Base-by-base conservation (phyloP, 1,140 invertebrate genomes). In the Bombus pyrosoma region DNA sequence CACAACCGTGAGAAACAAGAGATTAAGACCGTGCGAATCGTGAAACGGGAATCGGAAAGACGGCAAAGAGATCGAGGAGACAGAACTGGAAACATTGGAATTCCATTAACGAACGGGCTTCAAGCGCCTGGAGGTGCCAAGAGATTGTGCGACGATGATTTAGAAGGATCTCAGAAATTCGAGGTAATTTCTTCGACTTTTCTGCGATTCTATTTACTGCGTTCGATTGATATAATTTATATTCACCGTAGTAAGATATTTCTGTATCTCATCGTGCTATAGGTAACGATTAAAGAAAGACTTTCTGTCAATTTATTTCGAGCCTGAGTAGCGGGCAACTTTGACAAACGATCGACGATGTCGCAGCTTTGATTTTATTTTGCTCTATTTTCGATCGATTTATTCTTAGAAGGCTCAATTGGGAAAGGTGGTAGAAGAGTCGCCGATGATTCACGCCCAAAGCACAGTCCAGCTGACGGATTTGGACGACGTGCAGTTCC, bases 11-110 rank as follows among this genome's bases (percentile, higher is more conserved):
- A 98, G 91, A 97, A 97, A 87, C 97, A 97, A 93, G 98, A 98
- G 94, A 98, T 98, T 41, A 98, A 98, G 96, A 99, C 98, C 2
- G 98, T 99, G 39, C 96, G 98, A 80, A 98, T 99, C 91, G 98
- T 99, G 0, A 99, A 99, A 95, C 95, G 98, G 41, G 98, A 98
- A 92, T 98, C 98, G 39, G 98, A 98, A 93, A 96, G 98, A 72
- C 95, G 98, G 1, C 97, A 98, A 91, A 96, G 97, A 78, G 97
- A 98, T 92, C 96, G 97, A 66, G 96, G 97, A 86, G 95, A 96
- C 81, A 92, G 95, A 83, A 95, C 93, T 82, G 94, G 94, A n/a
- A 95, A 95, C 84, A 93, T 95, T 43, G 95, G 95, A 25, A 95
- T 95, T 86, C 95, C 95, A 32, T 77, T 96, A 72, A 95, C 93